Base-by-base conservation (phyloP, 2,113 vertebrate genomes). In the Chaenocephalus aceratus region DNA sequence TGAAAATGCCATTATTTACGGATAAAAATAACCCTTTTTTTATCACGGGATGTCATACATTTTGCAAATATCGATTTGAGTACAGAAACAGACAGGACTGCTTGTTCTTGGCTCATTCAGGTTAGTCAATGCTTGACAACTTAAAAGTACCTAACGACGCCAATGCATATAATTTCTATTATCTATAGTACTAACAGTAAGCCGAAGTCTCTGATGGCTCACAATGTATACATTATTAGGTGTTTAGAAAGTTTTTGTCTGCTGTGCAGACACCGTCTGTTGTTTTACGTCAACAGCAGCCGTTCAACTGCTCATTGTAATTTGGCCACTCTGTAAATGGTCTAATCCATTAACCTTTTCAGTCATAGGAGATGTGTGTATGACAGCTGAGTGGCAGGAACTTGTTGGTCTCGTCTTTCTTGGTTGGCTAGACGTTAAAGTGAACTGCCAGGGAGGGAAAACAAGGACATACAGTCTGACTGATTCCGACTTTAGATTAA, bases 341-440 rank as follows among this genome's bases (percentile, higher is more conserved):
- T 59, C 46, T 13, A 51, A 41, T 64, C 41, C 16, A 56, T 76
- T 49, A 49, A 64, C 66, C 23, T 23, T 26, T 77, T 75, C 61
- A 26, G 23, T 80, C 63, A 14, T 57, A 46, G 44, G 18, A 74
- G 61, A 64, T 63, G 0, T 1, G 5, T 23, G 53, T 14, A 12
- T 62, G 41, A 62, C 67, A 51, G 7, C 59, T 54, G 9, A 61
- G 51, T 23, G 21, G 52, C 59, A 72, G 73, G 64, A 91, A 87
- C 86, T 77, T 65, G 86, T 81, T 75, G 56, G 30, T 82, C 81
- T 85, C 30, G 90, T 92, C 72, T 85, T 26, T 86, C 89, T 82
- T 74, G 73, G 65, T 77, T 60, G 15, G 8, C 48, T 71, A 0
- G 0, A 54, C 34, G 1, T 64, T 16, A 53, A 11, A 5, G 52